Evolutionary conservation across 2,797 vertebrate genomes (phyloP).

Genomic region (Gambelia wislizenii): DNA sequence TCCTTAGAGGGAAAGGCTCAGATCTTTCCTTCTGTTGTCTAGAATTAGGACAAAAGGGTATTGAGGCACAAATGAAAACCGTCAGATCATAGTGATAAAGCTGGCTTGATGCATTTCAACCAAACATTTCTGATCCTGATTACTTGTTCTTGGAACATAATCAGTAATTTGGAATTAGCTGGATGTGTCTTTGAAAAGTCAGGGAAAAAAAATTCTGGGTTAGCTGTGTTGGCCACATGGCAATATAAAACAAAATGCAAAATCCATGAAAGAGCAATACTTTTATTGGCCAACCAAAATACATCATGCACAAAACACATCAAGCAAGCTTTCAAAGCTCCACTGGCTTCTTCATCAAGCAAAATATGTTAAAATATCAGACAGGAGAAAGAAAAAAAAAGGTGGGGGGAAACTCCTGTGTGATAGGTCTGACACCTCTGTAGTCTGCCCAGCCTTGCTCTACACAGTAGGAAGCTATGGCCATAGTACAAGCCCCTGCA

Average conservation of each 20-base stretch:
- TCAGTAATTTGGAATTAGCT: background rate
- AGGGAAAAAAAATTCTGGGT: background rate
- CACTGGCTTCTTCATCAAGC: no score
- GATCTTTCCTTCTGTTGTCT: conserved; percentile 26
- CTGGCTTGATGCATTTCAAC: background rate
- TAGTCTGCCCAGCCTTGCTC: background rate
- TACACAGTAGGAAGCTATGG: background rate
- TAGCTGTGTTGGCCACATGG: no score
- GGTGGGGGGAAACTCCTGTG: no score
- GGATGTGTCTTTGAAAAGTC: background rate
- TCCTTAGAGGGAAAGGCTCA: background rate
- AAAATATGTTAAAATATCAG: no score
- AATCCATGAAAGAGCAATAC: no score
- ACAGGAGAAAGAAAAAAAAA: no score
- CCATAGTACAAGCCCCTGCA: background rate
- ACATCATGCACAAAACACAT: no score
- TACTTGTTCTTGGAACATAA: background rate
- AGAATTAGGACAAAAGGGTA: background rate
- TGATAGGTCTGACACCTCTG: background rate
- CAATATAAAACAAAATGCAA: no score
- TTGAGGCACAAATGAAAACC: background rate
- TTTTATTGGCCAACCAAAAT: no score
- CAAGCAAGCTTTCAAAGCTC: no score
- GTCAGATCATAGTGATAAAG: background rate
- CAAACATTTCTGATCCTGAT: background rate